Conservation (phyloP, 2,888 invertebrate genomes). For the Caenorhabditis imperialis region DNA sequence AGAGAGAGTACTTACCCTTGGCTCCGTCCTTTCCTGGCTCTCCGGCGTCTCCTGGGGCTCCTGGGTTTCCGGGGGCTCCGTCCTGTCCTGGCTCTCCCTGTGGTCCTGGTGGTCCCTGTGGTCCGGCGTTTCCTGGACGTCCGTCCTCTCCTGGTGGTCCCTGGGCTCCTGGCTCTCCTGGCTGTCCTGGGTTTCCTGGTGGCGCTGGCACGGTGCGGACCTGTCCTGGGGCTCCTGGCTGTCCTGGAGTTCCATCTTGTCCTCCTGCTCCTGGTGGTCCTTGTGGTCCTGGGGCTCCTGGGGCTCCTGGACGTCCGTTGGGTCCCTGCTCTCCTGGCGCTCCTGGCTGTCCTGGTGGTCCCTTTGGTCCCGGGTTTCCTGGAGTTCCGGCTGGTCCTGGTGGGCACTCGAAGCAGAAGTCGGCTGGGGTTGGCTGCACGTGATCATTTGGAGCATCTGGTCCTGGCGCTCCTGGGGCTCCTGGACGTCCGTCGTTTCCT, state of each 20-base stretch:
- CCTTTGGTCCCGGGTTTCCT: conserved; percentile 70
- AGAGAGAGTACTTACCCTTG: conserved; percentile 24
- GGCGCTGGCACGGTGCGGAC: conserved; percentile 66
- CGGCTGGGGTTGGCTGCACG: conserved; percentile 60
- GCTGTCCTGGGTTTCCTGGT: conserved; percentile 69
- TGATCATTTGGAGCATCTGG: conserved; percentile 67
- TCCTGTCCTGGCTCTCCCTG: conserved; percentile 66
- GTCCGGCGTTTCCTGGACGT: conserved; percentile 63
- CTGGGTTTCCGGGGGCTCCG: conserved; percentile 65
- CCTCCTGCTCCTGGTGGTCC: conserved; percentile 70
- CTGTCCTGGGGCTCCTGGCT: conserved; percentile 69
- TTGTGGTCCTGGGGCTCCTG: conserved; percentile 70
- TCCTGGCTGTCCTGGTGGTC: conserved; percentile 67
- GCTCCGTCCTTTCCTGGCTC: conserved; percentile 64
- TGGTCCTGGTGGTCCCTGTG: conserved; percentile 66
- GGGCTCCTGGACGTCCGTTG: conserved; percentile 68
- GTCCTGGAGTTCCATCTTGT: conserved; percentile 71
- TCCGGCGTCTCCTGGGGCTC: conserved; percentile 67
- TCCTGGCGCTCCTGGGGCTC: conserved; percentile 65
- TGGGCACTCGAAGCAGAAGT: conserved; percentile 70
- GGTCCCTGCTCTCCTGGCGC: conserved; percentile 67
- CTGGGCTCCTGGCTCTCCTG: conserved; percentile 68
- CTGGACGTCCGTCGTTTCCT: conserved; percentile 64
- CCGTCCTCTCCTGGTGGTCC: conserved; percentile 69
- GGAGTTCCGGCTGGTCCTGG: conserved; percentile 69